phyloP scores from a whole-genome alignment of 2,113 vertebrate species.

The Laticauda colubrina region DNA sequence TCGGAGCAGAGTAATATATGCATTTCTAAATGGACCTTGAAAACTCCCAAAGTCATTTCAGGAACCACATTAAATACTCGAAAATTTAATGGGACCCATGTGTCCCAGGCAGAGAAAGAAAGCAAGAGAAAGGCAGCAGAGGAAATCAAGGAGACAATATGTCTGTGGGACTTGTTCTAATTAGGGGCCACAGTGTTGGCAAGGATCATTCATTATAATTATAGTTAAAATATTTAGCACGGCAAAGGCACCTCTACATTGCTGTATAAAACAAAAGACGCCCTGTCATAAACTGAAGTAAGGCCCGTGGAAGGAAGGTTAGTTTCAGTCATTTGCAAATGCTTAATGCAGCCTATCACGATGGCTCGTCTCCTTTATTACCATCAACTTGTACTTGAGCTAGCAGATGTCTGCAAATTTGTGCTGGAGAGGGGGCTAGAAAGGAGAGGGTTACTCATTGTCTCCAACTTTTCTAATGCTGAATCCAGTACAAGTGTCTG shows the following conservation, averaged over 20 bases:
- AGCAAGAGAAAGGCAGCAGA: conserved; percentile 77
- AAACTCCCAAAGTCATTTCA: conserved; percentile 84
- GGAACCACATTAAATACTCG: conserved; percentile 83
- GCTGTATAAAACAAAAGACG: conserved; percentile 69
- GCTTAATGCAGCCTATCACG: conserved; percentile 64
- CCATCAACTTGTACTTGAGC: conserved; percentile 60
- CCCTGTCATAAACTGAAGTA: conserved; percentile 51
- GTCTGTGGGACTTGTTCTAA: conserved; percentile 83
- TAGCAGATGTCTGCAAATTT: conserved; percentile 73
- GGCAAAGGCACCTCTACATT: conserved; percentile 70
- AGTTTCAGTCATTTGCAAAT: conserved; percentile 60
- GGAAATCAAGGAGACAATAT: conserved; percentile 83
- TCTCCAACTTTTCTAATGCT: conserved; percentile 76
- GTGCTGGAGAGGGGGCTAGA: conserved; percentile 21
- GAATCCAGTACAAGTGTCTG: conserved; percentile 70
- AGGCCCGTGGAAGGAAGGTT: conserved; percentile 60
- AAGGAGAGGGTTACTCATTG: conserved; percentile 55
- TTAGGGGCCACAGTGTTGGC: conserved; percentile 75
- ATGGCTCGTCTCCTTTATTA: conserved; percentile 66
- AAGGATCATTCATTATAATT: conserved; percentile 78
- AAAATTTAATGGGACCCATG: conserved; percentile 84
- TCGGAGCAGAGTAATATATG: conserved; percentile 67
- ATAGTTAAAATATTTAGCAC: conserved; percentile 71
- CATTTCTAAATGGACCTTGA: conserved; percentile 78
- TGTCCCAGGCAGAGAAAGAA: conserved; percentile 77